Evolutionary conservation across 2,113 vertebrate genomes (phyloP).

Genomic region (Brachirus orientalis): DNA sequence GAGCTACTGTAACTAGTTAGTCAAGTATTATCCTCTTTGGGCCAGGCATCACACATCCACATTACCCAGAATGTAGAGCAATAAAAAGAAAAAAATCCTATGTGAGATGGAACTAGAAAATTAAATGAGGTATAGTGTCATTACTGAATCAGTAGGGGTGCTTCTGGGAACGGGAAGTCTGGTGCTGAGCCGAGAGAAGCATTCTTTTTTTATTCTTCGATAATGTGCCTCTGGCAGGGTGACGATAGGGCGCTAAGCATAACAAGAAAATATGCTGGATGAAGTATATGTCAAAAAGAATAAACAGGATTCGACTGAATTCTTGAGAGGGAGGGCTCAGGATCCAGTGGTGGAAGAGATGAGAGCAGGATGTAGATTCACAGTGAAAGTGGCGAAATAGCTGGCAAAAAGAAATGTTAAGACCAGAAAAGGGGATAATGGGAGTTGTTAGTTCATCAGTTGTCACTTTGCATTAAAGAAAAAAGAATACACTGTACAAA

Average conservation of each 20-base stretch:
- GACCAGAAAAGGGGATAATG: conserved; percentile 19
- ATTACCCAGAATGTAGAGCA: conserved; percentile 31
- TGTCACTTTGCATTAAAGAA: conserved; percentile 47
- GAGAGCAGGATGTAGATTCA: conserved; percentile 1
- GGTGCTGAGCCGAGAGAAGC: conserved; percentile 24
- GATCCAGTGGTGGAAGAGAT: conserved; percentile 13
- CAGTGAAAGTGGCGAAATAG: conserved; percentile 5
- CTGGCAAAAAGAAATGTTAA: not conserved
- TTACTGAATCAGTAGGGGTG: conserved; percentile 30
- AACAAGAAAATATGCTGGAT: conserved; percentile 3
- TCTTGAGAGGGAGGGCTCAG: conserved; percentile 9
- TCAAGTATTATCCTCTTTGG: not conserved
- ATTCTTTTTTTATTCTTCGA: conserved; percentile 43
- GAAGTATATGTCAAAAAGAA: conserved; percentile 25
- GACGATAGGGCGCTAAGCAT: conserved; percentile 7
- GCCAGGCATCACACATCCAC: conserved; percentile 28
- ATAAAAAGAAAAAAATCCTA: conserved; percentile 46
- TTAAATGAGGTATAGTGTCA: conserved; percentile 27
- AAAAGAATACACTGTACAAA: conserved; percentile 4
- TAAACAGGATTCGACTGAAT: conserved; percentile 30
- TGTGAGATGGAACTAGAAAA: conserved; percentile 44
- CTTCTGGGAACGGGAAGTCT: conserved; percentile 10
- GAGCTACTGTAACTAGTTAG: conserved; percentile 26
- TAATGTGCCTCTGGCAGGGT: conserved; percentile 43
- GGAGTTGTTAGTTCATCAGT: conserved; percentile 44